Conservation (phyloP, 2,797 vertebrate genomes). For the Sebastes cheni region DNA sequence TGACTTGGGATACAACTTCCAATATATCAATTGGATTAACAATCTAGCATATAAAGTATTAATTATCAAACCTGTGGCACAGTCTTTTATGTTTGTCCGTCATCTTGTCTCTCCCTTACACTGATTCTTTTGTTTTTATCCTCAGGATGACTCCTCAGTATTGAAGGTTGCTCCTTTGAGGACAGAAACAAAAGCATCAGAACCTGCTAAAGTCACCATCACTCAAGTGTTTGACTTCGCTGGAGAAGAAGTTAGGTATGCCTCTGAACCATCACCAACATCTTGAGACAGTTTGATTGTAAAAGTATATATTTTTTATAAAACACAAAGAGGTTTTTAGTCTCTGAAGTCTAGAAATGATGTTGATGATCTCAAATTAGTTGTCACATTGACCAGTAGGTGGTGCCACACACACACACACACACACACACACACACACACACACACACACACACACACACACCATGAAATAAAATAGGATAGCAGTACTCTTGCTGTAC, state of each 20-base stretch:
- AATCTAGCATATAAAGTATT: not conserved
- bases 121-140: not conserved
- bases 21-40: not conserved
- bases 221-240: slow-evolving; percentile 97
- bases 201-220: slow-evolving; percentile 87
- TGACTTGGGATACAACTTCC: not conserved
- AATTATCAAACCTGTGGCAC: not conserved
- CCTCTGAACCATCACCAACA: not conserved
- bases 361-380: not conserved
- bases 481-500: too few relatives aligned
- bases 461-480: too few relatives aligned
- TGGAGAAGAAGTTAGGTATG: slow-evolving; percentile 94
- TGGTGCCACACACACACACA: not conserved
- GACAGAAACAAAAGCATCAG: slow-evolving; percentile 62
- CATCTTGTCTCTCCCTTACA: not conserved
- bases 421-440: too few relatives aligned
- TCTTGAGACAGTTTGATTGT: not conserved
- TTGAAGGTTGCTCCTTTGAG: slow-evolving; percentile 41
- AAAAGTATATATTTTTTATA: not conserved
- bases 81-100: not conserved
- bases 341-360: too few relatives aligned
- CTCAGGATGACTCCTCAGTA: slow-evolving; percentile 63
- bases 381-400: slow-evolving; percentile 12
- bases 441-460: too few relatives aligned
- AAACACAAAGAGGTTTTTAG: not conserved